Base-by-base conservation (phyloP, 2,888 invertebrate genomes). In the Zele albiditarsus region DNA sequence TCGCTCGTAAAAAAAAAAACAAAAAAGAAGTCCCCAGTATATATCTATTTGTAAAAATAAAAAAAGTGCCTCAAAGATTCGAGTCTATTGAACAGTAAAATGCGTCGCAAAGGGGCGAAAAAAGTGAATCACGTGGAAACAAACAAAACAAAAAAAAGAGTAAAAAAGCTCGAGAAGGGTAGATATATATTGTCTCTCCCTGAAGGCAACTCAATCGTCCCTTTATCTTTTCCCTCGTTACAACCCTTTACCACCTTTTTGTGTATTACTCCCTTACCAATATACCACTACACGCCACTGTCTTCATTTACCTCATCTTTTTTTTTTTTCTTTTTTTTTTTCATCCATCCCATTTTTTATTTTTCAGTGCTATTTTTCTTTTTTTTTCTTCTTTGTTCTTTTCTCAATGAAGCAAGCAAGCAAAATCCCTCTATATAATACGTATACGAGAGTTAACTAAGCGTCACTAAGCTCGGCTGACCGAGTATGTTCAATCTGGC, bases 401-500 rank as follows among this genome's bases (percentile, higher is more conserved):
- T 62, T 67, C 62, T 62, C 71, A 58, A 72, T 46, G 62, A 72
- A 67, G 68, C 68, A 68, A 66, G 60, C 60, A 66, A 75, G 67
- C 57, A 49, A 66, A 60, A 68, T 75, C 58, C 49, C 65, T 71
- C 16, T 20, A 20, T 49, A 6, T 63, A 23, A 53, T 20, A 53
- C 20, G 20, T 53, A 20, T 53, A 53, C 53, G 8, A 5, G 31
- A 71, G 66, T 60, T 60, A 71, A 71, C 75, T 75, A 71, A 71
- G 66, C 75, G 71, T 58, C n/a, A 33, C 12, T 67, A 75, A 75
- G 71, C 71, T 33, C 58, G 71, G 25, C 53, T 74, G 74, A 71
- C 71, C 65, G 77, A 63, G 73, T 77, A 42, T 67, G 78, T 72
- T 80, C 75, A 77, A 79, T 80, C 77, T 79, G 77, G 71, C 79